phyloP scores from a whole-genome alignment of 2,113 vertebrate genomes.

The Motacilla tschutschensis region DNA sequence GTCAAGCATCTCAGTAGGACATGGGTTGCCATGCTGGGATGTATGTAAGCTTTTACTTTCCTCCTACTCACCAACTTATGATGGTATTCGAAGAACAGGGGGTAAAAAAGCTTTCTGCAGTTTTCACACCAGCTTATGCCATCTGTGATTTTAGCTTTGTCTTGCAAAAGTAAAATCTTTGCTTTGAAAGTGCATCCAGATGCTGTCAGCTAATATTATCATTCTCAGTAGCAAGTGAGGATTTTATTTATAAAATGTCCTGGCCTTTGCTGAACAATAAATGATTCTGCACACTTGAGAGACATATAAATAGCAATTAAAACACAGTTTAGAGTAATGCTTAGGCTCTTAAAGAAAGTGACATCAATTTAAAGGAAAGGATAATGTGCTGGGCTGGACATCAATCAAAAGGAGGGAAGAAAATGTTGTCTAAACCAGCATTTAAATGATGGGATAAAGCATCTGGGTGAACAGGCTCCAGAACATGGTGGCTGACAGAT shows the following conservation, averaged over 20 bases:
- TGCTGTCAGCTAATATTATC: slow-evolving; percentile 38
- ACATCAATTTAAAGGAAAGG: slow-evolving; percentile 40
- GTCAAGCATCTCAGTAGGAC: slow-evolving; percentile 70
- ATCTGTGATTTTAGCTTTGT: slow-evolving; percentile 34
- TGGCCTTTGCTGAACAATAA: slow-evolving; percentile 34
- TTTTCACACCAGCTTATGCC: slow-evolving; percentile 36
- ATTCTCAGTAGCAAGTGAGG: slow-evolving; percentile 18
- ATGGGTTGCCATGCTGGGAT: slow-evolving; percentile 70
- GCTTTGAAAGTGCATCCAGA: slow-evolving; percentile 23
- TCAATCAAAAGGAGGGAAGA: background rate
- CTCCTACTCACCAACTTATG: slow-evolving; percentile 6
- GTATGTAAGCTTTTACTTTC: slow-evolving; percentile 61
- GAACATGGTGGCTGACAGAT: background rate
- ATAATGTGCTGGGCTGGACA: slow-evolving; percentile 16
- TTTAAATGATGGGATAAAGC: slow-evolving; percentile 18
- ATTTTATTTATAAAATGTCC: slow-evolving; percentile 52
- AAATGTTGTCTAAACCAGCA: slow-evolving; percentile 4
- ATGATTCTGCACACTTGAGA: slow-evolving; percentile 25
- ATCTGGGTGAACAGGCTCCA: background rate
- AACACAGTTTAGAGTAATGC: slow-evolving; percentile 33
- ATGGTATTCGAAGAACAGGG: slow-evolving; percentile 17
- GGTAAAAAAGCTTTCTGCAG: background rate
- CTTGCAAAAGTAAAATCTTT: slow-evolving; percentile 48
- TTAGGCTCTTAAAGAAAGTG: slow-evolving; percentile 41
- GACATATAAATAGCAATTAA: slow-evolving; percentile 62